phyloP scores from a whole-genome alignment of 2,113 vertebrate species.

The Urocolius indicus region DNA sequence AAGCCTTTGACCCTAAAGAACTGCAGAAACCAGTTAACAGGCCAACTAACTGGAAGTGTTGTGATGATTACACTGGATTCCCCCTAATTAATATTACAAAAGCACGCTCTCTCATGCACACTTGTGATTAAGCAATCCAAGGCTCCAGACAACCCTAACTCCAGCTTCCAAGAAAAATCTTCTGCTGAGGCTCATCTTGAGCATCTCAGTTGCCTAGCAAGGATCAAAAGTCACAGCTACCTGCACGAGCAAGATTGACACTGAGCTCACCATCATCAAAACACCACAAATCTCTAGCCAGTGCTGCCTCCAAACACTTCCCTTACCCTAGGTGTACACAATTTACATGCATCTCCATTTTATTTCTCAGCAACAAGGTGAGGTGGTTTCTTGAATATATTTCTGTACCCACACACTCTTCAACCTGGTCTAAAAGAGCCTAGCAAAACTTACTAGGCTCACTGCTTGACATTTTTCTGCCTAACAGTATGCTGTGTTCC shows the following conservation, averaged over 20 bases:
- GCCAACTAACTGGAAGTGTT: conserved; percentile 28
- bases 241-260: background rate
- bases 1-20: background rate
- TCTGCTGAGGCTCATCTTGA: background rate
- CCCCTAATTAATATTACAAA: background rate
- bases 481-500: background rate
- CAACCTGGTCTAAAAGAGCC: background rate
- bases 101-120: background rate
- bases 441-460: background rate
- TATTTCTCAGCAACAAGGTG: background rate
- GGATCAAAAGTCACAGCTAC: background rate
- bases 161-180: background rate
- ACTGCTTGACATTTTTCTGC: background rate
- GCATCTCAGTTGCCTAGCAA: background rate
- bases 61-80: background rate
- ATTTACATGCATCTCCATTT: background rate
- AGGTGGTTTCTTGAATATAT: background rate
- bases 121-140: conserved; percentile 28
- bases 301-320: background rate
- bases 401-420: background rate
- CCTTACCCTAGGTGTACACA: rapidly evolving
- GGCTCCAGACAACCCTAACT: background rate
- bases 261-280: background rate
- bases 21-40: background rate
- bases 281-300: background rate